Conservation (phyloP, 2,797 vertebrate species). For the Malurus leucopterus region DNA sequence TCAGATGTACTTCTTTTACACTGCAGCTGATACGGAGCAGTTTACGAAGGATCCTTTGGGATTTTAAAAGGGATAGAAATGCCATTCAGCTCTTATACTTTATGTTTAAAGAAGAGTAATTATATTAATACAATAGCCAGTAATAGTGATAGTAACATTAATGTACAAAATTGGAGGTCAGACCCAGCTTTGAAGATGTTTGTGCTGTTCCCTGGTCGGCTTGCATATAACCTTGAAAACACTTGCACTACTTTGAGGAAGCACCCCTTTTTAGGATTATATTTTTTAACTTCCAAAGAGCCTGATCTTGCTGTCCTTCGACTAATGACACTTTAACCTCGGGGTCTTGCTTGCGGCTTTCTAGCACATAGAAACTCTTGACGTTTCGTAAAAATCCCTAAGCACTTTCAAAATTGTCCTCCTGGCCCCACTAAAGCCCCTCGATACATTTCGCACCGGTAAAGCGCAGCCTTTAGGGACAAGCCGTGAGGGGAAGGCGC, state of each 20-base stretch:
- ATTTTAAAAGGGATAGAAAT: neutral
- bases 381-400: neutral
- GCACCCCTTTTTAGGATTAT: neutral
- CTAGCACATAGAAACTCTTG: neutral
- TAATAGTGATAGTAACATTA: neutral
- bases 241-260: neutral
- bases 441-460: accelerated
- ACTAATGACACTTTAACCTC: neutral
- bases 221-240: neutral
- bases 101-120: neutral
- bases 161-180: neutral
- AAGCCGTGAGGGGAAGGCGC: neutral
- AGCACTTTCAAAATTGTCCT: neutral
- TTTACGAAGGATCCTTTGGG: neutral
- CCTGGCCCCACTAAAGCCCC: neutral
- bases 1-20: neutral
- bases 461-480: neutral
- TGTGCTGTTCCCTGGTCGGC: neutral
- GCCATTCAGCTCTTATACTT: neutral
- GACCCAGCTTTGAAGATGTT: neutral
- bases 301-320: neutral
- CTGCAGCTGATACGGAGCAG: neutral
- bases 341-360: neutral
- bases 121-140: neutral
- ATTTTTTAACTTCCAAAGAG: neutral